Conservation (phyloP, 2,797 vertebrate genomes). For the Sebastes goodei region DNA sequence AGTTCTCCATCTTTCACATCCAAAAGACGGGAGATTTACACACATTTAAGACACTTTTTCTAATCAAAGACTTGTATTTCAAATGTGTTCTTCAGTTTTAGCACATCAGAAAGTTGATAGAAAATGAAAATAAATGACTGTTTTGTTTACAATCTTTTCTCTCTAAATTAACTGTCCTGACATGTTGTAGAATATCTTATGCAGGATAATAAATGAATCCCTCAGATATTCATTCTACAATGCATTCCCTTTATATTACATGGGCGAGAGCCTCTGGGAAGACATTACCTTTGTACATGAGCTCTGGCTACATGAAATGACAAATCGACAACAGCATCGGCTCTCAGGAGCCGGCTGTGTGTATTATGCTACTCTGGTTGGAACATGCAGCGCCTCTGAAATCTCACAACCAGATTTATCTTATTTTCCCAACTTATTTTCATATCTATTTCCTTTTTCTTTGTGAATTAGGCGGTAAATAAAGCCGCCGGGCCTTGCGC, state of each 20-base stretch:
- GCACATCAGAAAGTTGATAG: slow-evolving; percentile 29
- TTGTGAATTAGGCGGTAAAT: slow-evolving; percentile 97
- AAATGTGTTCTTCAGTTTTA: background rate
- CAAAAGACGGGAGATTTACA: background rate
- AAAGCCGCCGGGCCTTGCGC: slow-evolving; percentile 84
- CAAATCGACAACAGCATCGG: slow-evolving; percentile 92
- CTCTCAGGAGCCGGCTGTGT: slow-evolving; percentile 89
- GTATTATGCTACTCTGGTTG: slow-evolving; percentile 85
- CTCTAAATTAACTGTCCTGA: slow-evolving; percentile 45
- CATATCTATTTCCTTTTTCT: slow-evolving; percentile 96
- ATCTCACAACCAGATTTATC: slow-evolving; percentile 92
- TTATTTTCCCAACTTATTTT: slow-evolving; percentile 95
- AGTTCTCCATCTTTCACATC: background rate
- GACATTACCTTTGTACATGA: slow-evolving; percentile 93
- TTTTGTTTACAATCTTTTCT: slow-evolving; percentile 48
- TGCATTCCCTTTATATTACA: slow-evolving; percentile 63
- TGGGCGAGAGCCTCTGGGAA: slow-evolving; percentile 87
- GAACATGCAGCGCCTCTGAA: slow-evolving; percentile 82
- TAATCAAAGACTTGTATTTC: slow-evolving; percentile 6
- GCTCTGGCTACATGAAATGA: slow-evolving; percentile 93
- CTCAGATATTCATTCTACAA: slow-evolving; percentile 61
- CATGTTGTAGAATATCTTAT: slow-evolving; percentile 42
- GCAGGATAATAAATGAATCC: slow-evolving; percentile 67
- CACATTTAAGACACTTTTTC: slow-evolving; percentile 19
- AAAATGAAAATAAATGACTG: slow-evolving; percentile 21